phyloP scores from a whole-genome alignment of 2,113 vertebrate genomes.

The Ceuthmochares aereus region DNA sequence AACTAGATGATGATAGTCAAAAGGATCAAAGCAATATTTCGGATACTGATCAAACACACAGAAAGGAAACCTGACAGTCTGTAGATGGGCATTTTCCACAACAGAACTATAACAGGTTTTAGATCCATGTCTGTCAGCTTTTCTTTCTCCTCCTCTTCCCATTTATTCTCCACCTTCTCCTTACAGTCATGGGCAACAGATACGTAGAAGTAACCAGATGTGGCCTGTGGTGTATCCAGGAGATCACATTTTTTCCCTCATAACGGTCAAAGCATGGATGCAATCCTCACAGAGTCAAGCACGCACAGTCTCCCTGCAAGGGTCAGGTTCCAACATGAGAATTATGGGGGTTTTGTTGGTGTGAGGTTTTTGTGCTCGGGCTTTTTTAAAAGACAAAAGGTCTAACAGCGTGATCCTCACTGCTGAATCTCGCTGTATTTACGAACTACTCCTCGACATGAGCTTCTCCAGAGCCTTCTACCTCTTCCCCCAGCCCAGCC shows the following conservation, averaged over 20 bases:
- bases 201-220: not conserved
- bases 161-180: not conserved
- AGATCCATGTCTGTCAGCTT: not conserved
- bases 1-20: not conserved
- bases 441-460: not conserved
- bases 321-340: not conserved
- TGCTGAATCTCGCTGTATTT: not conserved
- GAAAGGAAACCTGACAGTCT: not conserved
- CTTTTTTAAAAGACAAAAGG: not conserved
- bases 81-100: not conserved
- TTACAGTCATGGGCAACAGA: not conserved
- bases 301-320: fast-evolving
- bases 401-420: not conserved
- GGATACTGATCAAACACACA: not conserved
- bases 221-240: fast-evolving
- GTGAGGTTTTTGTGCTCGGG: not conserved
- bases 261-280: not conserved
- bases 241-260: not conserved
- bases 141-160: not conserved
- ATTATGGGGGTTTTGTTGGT: too few species aligned
- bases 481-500: not conserved
- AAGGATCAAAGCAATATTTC: not conserved
- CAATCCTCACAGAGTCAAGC: not conserved
- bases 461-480: not conserved
- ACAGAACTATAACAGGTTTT: not conserved